Conservation (phyloP, 1,140 invertebrate species). For the Rhyzopertha dominica region DNA sequence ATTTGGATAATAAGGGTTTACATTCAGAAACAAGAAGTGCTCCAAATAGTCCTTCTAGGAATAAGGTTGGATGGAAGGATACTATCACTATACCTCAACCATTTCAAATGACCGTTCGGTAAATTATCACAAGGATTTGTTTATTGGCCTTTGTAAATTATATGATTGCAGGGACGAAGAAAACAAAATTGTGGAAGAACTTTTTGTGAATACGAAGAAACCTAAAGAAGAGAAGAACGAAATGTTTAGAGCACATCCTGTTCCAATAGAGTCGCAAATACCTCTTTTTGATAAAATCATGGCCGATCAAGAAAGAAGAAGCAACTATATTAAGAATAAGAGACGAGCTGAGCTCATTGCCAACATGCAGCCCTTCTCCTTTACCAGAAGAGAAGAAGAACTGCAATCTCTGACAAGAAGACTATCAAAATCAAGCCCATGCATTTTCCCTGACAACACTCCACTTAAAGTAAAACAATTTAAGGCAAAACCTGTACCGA, state of each 20-base stretch:
- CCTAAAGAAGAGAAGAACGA: conserved; percentile 47
- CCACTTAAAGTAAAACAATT: conserved; percentile 51
- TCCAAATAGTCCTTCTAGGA: conserved; percentile 50
- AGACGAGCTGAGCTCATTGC: conserved; percentile 52
- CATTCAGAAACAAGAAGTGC: conserved; percentile 45
- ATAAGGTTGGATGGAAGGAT: conserved; percentile 41
- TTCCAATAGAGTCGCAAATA: conserved; percentile 63
- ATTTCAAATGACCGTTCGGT: conserved; percentile 64
- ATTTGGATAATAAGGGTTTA: conserved; percentile 22
- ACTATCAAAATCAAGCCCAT: conserved; percentile 53
- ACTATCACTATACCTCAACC: conserved; percentile 58
- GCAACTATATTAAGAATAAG: no score
- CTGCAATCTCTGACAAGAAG: conserved; percentile 39
- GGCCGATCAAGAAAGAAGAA: conserved; percentile 63
- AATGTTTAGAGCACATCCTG: conserved; percentile 54
- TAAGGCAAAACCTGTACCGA: conserved; percentile 61
- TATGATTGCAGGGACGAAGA: conserved; percentile 60
- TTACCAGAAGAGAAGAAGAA: conserved; percentile 54
- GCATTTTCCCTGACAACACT: conserved; percentile 45
- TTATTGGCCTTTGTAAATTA: no score
- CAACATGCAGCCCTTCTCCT: conserved; percentile 61
- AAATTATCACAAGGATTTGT: conserved; percentile 12
- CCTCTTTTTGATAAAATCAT: conserved; percentile 65
- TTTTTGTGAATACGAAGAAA: conserved; percentile 47
- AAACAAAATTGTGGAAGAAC: conserved; percentile 52